Evolutionary conservation across 1,140 invertebrate genomes (phyloP).

Genomic region (Dendrolimus punctatus): DNA sequence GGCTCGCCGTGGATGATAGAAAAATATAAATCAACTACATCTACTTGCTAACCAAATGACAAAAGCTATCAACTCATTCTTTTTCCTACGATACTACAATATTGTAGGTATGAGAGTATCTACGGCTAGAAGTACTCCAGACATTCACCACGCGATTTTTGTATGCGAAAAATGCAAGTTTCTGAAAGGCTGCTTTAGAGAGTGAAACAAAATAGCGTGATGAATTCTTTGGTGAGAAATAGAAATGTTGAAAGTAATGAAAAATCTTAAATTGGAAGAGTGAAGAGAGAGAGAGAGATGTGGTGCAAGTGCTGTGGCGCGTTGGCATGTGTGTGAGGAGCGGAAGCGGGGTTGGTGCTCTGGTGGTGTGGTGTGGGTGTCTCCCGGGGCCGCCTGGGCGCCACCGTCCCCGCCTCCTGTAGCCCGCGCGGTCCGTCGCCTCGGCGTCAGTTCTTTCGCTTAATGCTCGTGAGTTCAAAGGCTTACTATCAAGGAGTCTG

Average conservation of each 20-base stretch:
- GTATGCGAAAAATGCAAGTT: too few relatives aligned
- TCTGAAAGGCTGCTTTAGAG: too few relatives aligned
- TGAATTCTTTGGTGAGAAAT: too few relatives aligned
- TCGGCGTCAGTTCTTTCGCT: constrained; percentile 55
- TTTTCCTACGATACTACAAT: too few relatives aligned
- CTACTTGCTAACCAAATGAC: constrained; percentile 13
- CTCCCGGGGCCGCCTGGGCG: constrained; percentile 70
- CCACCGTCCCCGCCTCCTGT: constrained; percentile 71
- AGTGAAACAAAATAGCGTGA: too few relatives aligned
- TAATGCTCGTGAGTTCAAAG: constrained; percentile 62
- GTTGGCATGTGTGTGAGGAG: constrained; percentile 16
- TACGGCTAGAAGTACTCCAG: too few relatives aligned
- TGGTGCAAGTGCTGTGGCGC: constrained; percentile 6
- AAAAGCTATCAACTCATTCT: too few relatives aligned
- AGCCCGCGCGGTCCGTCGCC: constrained; percentile 71
- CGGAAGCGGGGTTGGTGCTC: constrained; percentile 25
- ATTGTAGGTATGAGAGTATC: too few relatives aligned
- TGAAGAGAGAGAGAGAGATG: constrained; percentile 17
- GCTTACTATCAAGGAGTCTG: constrained; percentile 70
- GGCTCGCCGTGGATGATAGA: constrained; percentile 55
- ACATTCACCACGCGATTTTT: too few relatives aligned
- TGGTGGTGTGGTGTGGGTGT: constrained; percentile 27
- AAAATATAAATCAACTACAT: constrained; percentile 51
- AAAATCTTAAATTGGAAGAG: constrained; percentile 1
- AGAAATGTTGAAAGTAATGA: too few relatives aligned